Percentiles rank a stretch among this genome's conserved stretches.
Evolutionary conservation across 2,113 vertebrate species (phyloP).

Genomic region (Sylvia atricapilla): DNA sequence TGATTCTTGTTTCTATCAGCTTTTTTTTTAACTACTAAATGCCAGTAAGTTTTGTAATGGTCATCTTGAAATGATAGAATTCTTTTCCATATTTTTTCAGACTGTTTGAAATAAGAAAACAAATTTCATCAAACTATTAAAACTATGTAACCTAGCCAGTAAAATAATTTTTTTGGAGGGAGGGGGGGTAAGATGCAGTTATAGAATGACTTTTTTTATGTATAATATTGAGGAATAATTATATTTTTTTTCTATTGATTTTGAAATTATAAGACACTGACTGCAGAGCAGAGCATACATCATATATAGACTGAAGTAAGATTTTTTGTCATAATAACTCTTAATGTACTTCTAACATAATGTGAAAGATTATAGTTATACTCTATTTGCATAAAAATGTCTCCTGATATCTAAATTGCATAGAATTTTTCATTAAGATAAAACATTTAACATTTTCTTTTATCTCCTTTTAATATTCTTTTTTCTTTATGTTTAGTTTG

Average conservation of each 20-base stretch:
- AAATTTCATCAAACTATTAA: background rate
- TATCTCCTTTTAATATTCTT: background rate
- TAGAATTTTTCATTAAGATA: background rate
- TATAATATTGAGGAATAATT: background rate
- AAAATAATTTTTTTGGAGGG: background rate
- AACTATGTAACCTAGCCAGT: background rate
- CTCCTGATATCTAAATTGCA: background rate
- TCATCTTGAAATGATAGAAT: background rate
- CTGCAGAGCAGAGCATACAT: background rate
- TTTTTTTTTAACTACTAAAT: background rate
- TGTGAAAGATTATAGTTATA: background rate
- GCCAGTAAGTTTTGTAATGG: background rate
- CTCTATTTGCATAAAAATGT: background rate
- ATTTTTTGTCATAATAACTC: background rate
- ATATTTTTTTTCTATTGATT: background rate
- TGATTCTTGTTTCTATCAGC: background rate
- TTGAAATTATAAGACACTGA: background rate
- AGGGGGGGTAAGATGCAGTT: accelerated
- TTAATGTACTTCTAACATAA: background rate
- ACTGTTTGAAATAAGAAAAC: background rate
- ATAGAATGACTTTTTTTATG: background rate
- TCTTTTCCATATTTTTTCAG: background rate
- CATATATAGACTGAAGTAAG: background rate
- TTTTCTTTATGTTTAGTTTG: background rate
- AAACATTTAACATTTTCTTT: background rate